Conservation (phyloP, 2,797 vertebrate genomes). For the Halcyon chelicuti region DNA sequence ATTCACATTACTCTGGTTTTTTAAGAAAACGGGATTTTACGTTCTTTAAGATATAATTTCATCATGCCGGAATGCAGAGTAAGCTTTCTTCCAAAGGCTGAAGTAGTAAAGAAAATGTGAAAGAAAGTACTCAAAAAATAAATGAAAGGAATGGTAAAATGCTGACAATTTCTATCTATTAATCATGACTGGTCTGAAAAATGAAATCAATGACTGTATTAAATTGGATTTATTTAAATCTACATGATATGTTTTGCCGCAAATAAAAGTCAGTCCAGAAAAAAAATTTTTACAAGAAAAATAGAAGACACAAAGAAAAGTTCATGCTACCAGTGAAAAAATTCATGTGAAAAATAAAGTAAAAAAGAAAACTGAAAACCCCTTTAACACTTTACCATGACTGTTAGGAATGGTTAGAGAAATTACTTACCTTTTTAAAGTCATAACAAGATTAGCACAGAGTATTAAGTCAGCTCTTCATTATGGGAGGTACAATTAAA, state of each 20-base stretch:
- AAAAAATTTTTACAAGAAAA: constrained; percentile 40
- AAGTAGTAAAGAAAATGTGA: constrained; percentile 42
- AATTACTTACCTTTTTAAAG: constrained; percentile 84
- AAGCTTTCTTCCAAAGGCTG: constrained; percentile 48
- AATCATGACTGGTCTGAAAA: constrained; percentile 53
- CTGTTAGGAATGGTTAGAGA: constrained; percentile 79
- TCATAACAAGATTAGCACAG: constrained; percentile 83
- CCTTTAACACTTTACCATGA: constrained; percentile 67
- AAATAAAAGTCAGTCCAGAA: constrained; percentile 57
- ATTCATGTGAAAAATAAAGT: constrained; percentile 62
- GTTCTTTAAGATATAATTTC: constrained; percentile 51
- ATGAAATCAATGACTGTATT: constrained; percentile 48
- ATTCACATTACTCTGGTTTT: constrained; percentile 45
- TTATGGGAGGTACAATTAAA: constrained; percentile 83
- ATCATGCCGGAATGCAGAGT: constrained; percentile 12
- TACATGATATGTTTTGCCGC: constrained; percentile 53
- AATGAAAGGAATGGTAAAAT: constrained; percentile 62
- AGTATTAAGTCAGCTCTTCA: constrained; percentile 83
- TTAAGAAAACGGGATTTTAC: constrained; percentile 41
- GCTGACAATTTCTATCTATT: constrained; percentile 28
- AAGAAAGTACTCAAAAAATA: constrained; percentile 58
- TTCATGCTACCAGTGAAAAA: constrained; percentile 69
- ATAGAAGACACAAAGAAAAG: constrained; percentile 68
- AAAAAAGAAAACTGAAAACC: constrained; percentile 48
- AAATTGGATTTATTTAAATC: constrained; percentile 34